Evolutionary conservation across 2,888 invertebrate genomes (phyloP).

Genomic region (Lypha dubia): DNA sequence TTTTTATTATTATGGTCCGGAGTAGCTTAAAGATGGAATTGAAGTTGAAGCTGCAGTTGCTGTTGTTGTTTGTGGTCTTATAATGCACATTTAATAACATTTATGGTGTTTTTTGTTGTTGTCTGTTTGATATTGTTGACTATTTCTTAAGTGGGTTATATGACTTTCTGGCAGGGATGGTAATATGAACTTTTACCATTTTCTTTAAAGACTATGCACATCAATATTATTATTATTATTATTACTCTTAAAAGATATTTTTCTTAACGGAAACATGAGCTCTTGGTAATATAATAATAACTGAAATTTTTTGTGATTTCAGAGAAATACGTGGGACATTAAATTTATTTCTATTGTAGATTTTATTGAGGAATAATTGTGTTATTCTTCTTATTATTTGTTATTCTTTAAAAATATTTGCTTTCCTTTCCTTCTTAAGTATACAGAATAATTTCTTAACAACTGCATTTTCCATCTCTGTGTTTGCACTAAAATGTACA

Average conservation of each 20-base stretch:
- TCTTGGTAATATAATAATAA: too few relatives aligned
- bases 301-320: too few relatives aligned
- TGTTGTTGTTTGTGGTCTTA: constrained; percentile 34
- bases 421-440: too few relatives aligned
- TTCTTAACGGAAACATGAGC: too few relatives aligned
- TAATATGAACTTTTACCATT: neutral
- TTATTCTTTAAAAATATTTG: too few relatives aligned
- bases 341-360: too few relatives aligned
- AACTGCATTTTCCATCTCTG: constrained; percentile 24
- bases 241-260: too few relatives aligned
- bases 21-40: constrained; percentile 10
- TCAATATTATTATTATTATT: too few relatives aligned
- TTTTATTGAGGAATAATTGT: too few relatives aligned
- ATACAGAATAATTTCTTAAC: neutral
- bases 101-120: constrained; percentile 63
- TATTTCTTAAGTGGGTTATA: constrained; percentile 26
- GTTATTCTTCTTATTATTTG: too few relatives aligned
- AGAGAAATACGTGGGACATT: too few relatives aligned
- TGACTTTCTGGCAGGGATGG: constrained; percentile 27
- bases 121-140: constrained; percentile 28
- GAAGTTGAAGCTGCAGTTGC: neutral
- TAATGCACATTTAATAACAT: constrained; percentile 65
- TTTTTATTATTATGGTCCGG: constrained; percentile 36
- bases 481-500: neutral
- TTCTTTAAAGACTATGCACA: neutral